Evolutionary conservation across 1,140 invertebrate species (phyloP), one percentile per base, ranked within the genome.

Genomic region (Druon quercuslanigerum): DNA sequence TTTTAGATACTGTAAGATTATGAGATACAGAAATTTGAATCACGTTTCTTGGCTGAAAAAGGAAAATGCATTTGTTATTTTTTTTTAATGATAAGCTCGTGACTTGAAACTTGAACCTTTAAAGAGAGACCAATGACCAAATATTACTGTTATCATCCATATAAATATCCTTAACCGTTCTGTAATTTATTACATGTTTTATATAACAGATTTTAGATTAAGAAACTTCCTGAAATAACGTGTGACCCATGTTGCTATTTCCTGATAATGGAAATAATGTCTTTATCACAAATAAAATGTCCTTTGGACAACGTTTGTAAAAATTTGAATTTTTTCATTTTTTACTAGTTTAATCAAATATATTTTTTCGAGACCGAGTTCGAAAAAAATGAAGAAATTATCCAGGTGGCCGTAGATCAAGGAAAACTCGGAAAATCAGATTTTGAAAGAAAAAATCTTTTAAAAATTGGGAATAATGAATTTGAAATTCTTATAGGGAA

Each of bases 131-230:
- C 77, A 90, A 89, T 87, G 89, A 91, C 90, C 90, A 91, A 91
- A 91, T 91, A 91, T 91, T 91, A 86, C 84, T 86, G 81, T 85
- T 86, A 77, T 83, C 80, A 70, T 56, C 89, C 88, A 90, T 85
- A 81, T 83, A 80, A 85, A 88, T 75, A 82, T 79, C 82, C 76
- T 80, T 77, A 81, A 81, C 25, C 54, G 73, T 84, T 86, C 76
- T 88, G 83, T 91, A 90, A 91, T 91, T 90, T 91, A 91, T 90
- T 90, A 86, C 51, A 78, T 72, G 86, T 85, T 87, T 87, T 81
- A 84, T 85, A 74, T 57, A 52, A 50, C 52, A 71, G 78, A 81
- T 81, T 81, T 83, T n/a, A n/a, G 25, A 66, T n/a, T 66, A 40
- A 13, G 16, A 25, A 33, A 33, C 16, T 14, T 40, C 40, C 40